Base-by-base conservation (phyloP, 2,888 invertebrate species). In the Drosophila vallismaia region DNA sequence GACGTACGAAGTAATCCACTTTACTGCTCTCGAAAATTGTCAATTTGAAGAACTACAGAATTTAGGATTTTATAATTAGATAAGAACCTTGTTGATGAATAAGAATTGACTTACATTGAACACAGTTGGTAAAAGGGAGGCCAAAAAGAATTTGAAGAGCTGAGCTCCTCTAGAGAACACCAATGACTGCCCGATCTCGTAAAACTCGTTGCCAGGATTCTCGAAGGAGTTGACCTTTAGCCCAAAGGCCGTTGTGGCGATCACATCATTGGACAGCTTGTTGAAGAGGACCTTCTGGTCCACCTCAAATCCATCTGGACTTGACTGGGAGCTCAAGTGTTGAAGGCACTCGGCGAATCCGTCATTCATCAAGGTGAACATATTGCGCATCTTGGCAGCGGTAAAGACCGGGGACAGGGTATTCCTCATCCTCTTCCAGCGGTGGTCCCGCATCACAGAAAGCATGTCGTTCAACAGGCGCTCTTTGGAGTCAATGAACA, bases 131-230 rank as follows among this genome's bases (percentile, higher is more conserved):
- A 76, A 7, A 1, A 74, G 67, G 8, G 26, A 45, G 0, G 77
- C 66, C 2, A 88, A 28, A 74, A 88, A 29, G 24, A 88, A 81
- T 55, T 79, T 88, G n/a, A 74, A 54, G 10, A 86, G 50, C 1
- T 75, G 73, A 12, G 53, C 58, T 31, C 86, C 88, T 0, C 76
- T 69, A 40, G 85, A 85, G 14, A 60, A 57, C 4, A 79, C 75
- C 1, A 88, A 52, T 0, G 80, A 52, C 31, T 71, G 74, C 0
- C 88, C 88, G 40, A 88, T 80, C 12, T 71, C 28, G 69, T 92
- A 94, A 86, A 94, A 94, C 33, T 92, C 88, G 72, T 94, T 94
- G 14, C 93, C 76, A 5, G 87, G 90, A 0, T 93, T 91, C 3
- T 84, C 84, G 8, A 93, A 89, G 0, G 94, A 94, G 87, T 94